These are phyloP conservation scores for Leucoraja ocellata DNA, from an alignment of 2,797 vertebrate genomes.

Conservation along the genomic window DNA sequence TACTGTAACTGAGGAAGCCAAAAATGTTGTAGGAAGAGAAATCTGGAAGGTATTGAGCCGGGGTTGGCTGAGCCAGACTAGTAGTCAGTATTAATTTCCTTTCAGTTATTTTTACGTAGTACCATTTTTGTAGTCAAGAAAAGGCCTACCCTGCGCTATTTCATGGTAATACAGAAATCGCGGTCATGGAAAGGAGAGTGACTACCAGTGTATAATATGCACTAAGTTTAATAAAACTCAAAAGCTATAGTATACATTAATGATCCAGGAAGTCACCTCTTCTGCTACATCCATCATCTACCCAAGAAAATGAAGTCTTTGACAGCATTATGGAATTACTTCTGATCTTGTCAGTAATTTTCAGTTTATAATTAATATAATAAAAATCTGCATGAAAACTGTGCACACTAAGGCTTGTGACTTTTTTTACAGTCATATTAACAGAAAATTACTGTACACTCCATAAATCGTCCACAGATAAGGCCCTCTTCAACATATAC, in stretches of 20 bases:
- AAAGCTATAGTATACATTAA: conserved; percentile 59
- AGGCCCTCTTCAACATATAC: background rate
- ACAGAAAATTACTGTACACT: conserved; percentile 8
- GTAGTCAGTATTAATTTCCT: conserved; percentile 39
- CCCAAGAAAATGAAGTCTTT: conserved; percentile 64
- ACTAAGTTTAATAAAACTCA: conserved; percentile 31
- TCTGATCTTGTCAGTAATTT: conserved; percentile 70
- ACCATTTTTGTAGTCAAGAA: conserved; percentile 29
- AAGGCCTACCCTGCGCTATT: conserved; percentile 24
- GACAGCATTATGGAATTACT: conserved; percentile 67
- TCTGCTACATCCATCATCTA: conserved; percentile 64
- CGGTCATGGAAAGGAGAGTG: background rate
- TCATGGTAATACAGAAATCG: conserved; percentile 35
- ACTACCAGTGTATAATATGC: conserved; percentile 20
- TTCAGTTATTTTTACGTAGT: conserved; percentile 36
- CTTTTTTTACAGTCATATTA: background rate
- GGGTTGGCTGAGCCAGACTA: conserved; percentile 57
- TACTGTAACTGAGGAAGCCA: conserved; percentile 31
- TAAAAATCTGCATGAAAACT: conserved; percentile 23
- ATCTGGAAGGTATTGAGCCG: conserved; percentile 71
- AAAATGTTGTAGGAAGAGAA: conserved; percentile 59
- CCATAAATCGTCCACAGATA: background rate
- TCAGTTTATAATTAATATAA: conserved; percentile 39
- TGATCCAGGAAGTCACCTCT: conserved; percentile 65
- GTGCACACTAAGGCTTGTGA: background rate